Evolutionary conservation across 2,797 vertebrate species (phyloP), one percentile per base, ranked within the genome.

Genomic region (Chromis chromis): DNA sequence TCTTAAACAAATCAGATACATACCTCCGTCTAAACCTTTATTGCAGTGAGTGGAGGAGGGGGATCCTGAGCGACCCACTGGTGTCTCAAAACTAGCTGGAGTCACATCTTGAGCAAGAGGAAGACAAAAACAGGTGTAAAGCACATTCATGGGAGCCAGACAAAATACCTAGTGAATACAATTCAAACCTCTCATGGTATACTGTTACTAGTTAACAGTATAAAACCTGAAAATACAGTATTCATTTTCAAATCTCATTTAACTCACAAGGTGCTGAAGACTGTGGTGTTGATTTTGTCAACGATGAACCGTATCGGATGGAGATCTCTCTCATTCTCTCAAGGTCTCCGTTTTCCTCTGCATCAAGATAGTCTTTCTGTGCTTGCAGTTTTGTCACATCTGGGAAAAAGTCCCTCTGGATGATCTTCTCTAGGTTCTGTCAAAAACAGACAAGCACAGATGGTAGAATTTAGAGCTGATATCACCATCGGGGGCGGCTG

Each of bases 361-460:
- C 98, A 46, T 99, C 96, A 55, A 99, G 90, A 67, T 99, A 99
- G 0, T 98, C 97, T 71, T 96, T 98, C 89, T 99, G 98, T 0
- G 97, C 97, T 36, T 95, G 95, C n/a, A 99, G 53, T 83, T 97
- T 98, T 62, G 96, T 96, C 79, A 99, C 96, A 10, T 99, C 98
- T 1, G 98, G 98, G 57, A 98, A 99, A 83, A 99, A 99, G 74
- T 99, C 98, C 48, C 97, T 94, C 83, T 99, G 97, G 67, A 99
- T 97, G 77, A 99, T 99, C 1, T 95, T 96, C 92, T 97, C 97
- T 48, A 99, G 91, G 59, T 92, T 95, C 98, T 99, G 83, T 71
- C 16, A 42, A 56, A 27, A 21, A 74, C 9, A 78, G 2, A 7
- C 16, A 58, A 24, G 10, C 17, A 56, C 0, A 79, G 6, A 71